phyloP scores from a whole-genome alignment of 2,797 vertebrate species.

The Mus minutoides region DNA sequence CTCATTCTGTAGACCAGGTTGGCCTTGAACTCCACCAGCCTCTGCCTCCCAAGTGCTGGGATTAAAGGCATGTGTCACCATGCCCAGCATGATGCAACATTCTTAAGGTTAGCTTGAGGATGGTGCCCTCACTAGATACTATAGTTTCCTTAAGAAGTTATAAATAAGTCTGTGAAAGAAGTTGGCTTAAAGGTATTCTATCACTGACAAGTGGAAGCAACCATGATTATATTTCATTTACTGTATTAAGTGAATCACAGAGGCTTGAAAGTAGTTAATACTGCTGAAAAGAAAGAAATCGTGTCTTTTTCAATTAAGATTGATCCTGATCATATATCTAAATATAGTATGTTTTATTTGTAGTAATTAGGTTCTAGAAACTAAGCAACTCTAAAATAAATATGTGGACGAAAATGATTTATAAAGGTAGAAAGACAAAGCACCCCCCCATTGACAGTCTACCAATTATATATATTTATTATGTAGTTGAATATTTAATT shows the following conservation, averaged over 20 bases:
- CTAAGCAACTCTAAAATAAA: constrained; percentile 44
- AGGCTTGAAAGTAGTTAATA: not conserved
- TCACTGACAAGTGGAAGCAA: not conserved
- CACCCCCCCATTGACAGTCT: not conserved
- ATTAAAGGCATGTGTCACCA: too few relatives aligned
- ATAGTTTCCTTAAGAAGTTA: not conserved
- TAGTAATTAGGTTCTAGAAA: constrained; percentile 36
- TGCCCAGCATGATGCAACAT: not conserved
- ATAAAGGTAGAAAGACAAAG: constrained; percentile 52
- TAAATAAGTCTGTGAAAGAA: not conserved
- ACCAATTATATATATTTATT: constrained; percentile 40
- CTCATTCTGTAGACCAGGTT: too few relatives aligned
- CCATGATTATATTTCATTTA: not conserved
- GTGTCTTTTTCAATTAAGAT: not conserved
- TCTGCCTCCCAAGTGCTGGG: too few relatives aligned
- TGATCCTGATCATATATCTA: not conserved
- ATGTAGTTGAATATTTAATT: constrained; percentile 28
- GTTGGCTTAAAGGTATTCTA: not conserved
- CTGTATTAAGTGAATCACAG: not conserved
- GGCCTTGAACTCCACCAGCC: too few relatives aligned
- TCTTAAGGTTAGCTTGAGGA: not conserved
- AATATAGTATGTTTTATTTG: constrained; percentile 28
- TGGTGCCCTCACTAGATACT: not conserved
- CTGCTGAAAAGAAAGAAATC: constrained; percentile 2
- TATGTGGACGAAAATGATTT: not conserved